These are phyloP conservation scores for Callosobruchus maculatus DNA, from an alignment of 2,888 invertebrate genomes.

Conservation along the genomic window DNA sequence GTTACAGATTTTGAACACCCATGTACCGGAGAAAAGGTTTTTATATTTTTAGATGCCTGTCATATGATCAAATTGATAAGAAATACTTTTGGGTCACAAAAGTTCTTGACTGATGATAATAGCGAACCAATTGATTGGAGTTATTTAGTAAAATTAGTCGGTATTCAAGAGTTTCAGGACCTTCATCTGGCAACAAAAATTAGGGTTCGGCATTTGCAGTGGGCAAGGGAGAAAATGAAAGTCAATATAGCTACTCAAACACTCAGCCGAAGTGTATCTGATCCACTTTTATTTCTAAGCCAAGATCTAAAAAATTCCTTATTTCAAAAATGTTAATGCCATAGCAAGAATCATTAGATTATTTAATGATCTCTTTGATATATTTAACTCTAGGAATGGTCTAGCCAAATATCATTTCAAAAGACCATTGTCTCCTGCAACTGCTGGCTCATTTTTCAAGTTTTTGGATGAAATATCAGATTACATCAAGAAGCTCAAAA, in stretches of 20 bases:
- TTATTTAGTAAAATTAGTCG: slow-evolving; percentile 11
- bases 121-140: slow-evolving; percentile 8
- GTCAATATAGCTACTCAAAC: no score
- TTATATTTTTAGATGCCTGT: neutral
- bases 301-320: slow-evolving; percentile 5
- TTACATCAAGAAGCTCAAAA: slow-evolving; percentile 7
- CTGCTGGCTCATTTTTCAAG: neutral
- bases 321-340: slow-evolving; percentile 3
- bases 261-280: slow-evolving; percentile 15
- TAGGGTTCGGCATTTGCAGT: slow-evolving; percentile 17
- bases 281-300: slow-evolving; percentile 8
- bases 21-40: neutral
- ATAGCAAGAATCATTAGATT: slow-evolving; percentile 4
- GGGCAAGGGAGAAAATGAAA: no score
- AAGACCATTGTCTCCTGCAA: slow-evolving; percentile 6
- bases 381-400: slow-evolving; percentile 6
- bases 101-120: neutral
- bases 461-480: neutral
- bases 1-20: neutral
- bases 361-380: slow-evolving; percentile 11
- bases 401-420: slow-evolving; percentile 7
- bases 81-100: slow-evolving; percentile 5
- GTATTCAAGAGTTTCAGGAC: slow-evolving; percentile 18
- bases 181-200: slow-evolving; percentile 23
- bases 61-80: slow-evolving; percentile 7